phyloP scores from a whole-genome alignment of 2,113 vertebrate genomes.

The Nettapus auritus region DNA sequence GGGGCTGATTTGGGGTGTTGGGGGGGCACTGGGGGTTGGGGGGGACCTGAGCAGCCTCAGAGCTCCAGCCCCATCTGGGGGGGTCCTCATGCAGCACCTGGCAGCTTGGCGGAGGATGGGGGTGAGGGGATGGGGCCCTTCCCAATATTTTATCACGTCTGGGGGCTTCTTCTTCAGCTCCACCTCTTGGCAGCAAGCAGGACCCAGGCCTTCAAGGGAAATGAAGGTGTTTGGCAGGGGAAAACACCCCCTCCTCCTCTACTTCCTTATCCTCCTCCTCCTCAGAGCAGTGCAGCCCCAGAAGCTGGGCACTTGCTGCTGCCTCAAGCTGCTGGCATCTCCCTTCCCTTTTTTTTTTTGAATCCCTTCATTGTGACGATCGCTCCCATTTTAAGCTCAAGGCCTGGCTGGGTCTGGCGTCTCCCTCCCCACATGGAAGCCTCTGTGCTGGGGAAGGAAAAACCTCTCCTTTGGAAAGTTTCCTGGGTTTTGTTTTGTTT shows the following conservation, averaged over 20 bases:
- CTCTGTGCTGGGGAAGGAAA: not conserved
- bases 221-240: not conserved
- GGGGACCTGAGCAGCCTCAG: not conserved
- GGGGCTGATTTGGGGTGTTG: not conserved
- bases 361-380: not conserved
- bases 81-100: not conserved
- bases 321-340: not conserved
- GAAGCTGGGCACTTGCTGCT: not conserved
- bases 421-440: not conserved
- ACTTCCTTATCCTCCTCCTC: not conserved
- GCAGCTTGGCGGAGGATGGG: not conserved
- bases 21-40: rapidly evolving
- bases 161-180: not conserved
- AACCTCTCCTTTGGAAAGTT: not conserved
- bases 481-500: not conserved
- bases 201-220: not conserved
- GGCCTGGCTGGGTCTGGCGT: not conserved
- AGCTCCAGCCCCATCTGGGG: not conserved
- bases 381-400: not conserved
- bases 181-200: not conserved
- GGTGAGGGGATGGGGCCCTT: not conserved
- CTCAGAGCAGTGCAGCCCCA: not conserved
- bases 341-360: not conserved
- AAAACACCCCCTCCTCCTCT: not conserved
- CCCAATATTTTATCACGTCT: not conserved